These are phyloP conservation scores for Peromyscus leucopus DNA, from an alignment of 2,113 vertebrate species.

Conservation along the genomic window DNA sequence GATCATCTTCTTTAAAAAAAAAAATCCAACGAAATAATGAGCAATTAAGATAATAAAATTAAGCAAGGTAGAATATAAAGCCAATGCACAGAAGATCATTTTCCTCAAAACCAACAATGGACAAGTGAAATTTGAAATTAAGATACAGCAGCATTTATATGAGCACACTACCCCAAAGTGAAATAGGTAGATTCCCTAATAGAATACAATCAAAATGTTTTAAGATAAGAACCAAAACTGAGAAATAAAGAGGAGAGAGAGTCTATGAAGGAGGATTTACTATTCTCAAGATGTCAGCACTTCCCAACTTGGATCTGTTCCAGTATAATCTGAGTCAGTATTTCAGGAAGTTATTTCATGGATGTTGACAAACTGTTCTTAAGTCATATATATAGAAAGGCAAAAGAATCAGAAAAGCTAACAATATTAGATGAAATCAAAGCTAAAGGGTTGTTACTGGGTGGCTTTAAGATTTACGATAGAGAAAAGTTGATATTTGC, in stretches of 20 bases:
- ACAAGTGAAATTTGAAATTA: neutral
- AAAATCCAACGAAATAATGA: neutral
- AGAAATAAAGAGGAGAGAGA: neutral
- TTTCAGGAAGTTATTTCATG: neutral
- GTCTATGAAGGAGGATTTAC: neutral
- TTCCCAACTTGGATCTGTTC: neutral
- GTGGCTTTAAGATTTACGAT: neutral
- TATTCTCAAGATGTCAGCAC: neutral
- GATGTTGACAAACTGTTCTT: neutral
- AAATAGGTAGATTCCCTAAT: neutral
- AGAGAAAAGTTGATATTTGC: neutral
- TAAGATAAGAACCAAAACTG: neutral
- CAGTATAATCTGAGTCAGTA: neutral
- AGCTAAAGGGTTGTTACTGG: neutral
- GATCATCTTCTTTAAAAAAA: neutral
- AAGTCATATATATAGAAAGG: neutral
- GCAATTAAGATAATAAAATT: neutral
- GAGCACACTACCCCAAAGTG: neutral
- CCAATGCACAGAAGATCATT: neutral
- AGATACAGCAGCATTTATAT: neutral
- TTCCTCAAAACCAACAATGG: neutral
- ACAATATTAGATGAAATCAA: neutral
- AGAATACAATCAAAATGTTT: neutral
- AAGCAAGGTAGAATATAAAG: neutral
- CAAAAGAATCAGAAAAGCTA: neutral